Evolutionary conservation across 2,888 invertebrate genomes (phyloP).

Genomic region (Sesamia inferens): DNA sequence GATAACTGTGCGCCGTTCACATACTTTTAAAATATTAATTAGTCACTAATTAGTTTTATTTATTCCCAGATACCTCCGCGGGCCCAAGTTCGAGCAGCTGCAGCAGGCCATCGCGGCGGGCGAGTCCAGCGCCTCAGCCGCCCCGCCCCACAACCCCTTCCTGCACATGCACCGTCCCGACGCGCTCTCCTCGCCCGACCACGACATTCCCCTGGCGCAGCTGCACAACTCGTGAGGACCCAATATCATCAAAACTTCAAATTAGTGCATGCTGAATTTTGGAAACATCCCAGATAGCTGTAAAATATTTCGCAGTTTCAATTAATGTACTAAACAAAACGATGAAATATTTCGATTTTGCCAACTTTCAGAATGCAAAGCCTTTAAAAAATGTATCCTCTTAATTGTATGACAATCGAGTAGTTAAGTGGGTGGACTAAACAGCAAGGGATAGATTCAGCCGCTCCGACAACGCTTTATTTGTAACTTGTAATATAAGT

Average conservation of each 20-base stretch:
- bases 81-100: conserved; percentile 96
- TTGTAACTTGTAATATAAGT: too few relatives aligned
- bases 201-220: conserved; percentile 83
- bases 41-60: background rate
- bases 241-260: background rate
- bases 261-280: background rate
- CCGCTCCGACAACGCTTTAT: too few relatives aligned
- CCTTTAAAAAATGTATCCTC: background rate
- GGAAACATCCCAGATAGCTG: background rate
- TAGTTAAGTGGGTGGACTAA: too few relatives aligned
- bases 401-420: background rate
- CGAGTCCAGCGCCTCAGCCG: conserved; percentile 91
- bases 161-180: conserved; percentile 88
- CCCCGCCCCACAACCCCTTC: conserved; percentile 90
- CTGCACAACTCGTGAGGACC: conserved; percentile 75
- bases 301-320: background rate
- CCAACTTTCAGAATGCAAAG: too few relatives aligned
- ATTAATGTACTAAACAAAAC: background rate
- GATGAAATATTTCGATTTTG: background rate
- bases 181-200: conserved; percentile 67
- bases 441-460: too few relatives aligned
- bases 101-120: conserved; percentile 96
- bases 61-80: conserved; percentile 93
- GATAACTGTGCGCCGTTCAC: background rate
- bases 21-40: background rate